Conservation (phyloP, 2,888 invertebrate genomes). For the Leucophenga maculata region DNA sequence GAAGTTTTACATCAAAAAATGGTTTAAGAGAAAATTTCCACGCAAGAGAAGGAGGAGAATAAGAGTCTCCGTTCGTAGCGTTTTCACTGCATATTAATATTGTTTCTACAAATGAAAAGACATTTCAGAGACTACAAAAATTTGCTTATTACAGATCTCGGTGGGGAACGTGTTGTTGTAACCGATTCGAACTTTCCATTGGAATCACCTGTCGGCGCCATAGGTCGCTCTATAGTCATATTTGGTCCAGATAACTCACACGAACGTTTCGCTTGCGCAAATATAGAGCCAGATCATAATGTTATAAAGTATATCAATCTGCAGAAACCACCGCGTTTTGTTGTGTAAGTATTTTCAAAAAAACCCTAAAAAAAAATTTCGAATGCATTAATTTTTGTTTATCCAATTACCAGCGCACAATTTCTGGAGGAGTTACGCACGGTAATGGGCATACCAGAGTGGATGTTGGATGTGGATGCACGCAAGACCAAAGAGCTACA, state of each 20-base stretch:
- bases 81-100: too few species aligned
- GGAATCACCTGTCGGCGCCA: conserved; percentile 82
- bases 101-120: too few species aligned
- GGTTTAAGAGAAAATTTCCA: too few species aligned
- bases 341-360: conserved; percentile 76
- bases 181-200: conserved; percentile 91
- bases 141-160: conserved; percentile 76
- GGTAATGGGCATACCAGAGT: conserved; percentile 89
- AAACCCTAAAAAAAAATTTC: background rate
- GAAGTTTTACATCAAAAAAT: too few species aligned
- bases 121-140: too few species aligned
- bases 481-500: conserved; percentile 85
- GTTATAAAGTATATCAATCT: conserved; percentile 92
- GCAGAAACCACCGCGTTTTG: conserved; percentile 89
- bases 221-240: conserved; percentile 89
- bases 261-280: conserved; percentile 89
- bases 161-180: conserved; percentile 82
- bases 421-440: conserved; percentile 86
- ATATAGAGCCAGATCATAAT: conserved; percentile 91
- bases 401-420: conserved; percentile 77
- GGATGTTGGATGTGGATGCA: conserved; percentile 90
- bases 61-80: too few species aligned
- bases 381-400: conserved; percentile 7
- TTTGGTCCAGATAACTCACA: conserved; percentile 81
- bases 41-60: too few species aligned